Base-by-base conservation (phyloP, 2,113 vertebrate species). In the Emydocephalus ijimae region DNA sequence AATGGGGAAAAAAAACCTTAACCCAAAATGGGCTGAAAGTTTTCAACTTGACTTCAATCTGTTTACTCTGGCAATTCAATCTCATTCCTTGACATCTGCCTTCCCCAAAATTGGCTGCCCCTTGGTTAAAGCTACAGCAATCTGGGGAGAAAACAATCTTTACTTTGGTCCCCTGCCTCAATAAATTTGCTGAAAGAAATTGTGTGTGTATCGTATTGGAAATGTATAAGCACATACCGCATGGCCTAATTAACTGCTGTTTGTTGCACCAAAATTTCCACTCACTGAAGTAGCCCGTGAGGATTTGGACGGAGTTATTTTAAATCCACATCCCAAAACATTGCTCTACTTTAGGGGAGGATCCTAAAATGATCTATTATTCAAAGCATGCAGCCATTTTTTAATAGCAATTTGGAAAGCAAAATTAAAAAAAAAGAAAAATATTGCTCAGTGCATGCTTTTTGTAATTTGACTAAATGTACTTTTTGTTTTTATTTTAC, bases 401-500 rank as follows among this genome's bases (percentile, higher is more conserved):
- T 9, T 7, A 8, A n/a, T 52, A 45, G 61, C 50, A 91, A 86
- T n/a, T 92, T 86, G 48, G 74, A 90, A 95, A 89, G 90, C 69
- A 89, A 29, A 48, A 61, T 52, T 59, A 3, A 43, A 29, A 1
- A 54, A 59, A 59, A 57, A 55, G 5, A 24, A 24, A 20, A 20
- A 0, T 8, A 61, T 93, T 92, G 23, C 43, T 61, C 12, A 86
- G 45, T 50, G 91, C 94, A 95, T 86, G 88, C 57, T 93, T 43
- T 89, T 57, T 1, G 3, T 55, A 20, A 10, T 90, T 94, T 81
- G 89, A 87, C n/a, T 48, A 2, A 59, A 26, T 3, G 5, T 15
- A 86, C 59, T 43, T 11, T 89, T 43, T 8, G 34, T 94, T 92
- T 96, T 59, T 92, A 87, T 90, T 95, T 0, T 21, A 7, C 96